A percentile compares a stretch with the other conserved stretches of the same genome.
Evolutionary conservation across 2,113 vertebrate species (phyloP).

Genomic region (Leucopsar rothschildi): DNA sequence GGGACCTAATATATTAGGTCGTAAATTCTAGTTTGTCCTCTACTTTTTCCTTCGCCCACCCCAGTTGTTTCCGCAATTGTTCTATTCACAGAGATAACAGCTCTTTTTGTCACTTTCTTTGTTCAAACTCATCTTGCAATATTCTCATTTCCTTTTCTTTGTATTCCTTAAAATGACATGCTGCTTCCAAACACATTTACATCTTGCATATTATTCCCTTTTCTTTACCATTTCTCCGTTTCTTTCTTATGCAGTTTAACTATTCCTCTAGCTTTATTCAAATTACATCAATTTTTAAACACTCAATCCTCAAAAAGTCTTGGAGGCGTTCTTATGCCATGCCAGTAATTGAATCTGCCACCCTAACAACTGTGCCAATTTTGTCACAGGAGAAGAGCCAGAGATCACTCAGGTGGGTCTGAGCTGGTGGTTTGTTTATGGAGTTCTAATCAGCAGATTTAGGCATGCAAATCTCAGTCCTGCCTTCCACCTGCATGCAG

Average conservation of each 20-base stretch:
- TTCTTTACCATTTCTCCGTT: background rate
- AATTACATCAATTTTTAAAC: background rate
- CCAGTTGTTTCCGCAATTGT: background rate
- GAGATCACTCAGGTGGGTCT: background rate
- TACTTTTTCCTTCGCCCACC: background rate
- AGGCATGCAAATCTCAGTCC: background rate
- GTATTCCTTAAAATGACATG: background rate
- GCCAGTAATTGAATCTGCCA: background rate
- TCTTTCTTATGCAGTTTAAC: background rate
- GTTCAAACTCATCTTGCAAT: background rate
- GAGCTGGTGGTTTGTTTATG: background rate
- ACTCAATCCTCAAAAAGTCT: background rate
- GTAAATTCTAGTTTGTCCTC: background rate
- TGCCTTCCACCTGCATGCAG: background rate
- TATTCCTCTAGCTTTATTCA: background rate
- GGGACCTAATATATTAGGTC: background rate
- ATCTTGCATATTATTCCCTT: background rate
- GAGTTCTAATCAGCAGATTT: background rate
- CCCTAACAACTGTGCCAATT: background rate
- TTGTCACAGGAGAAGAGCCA: background rate
- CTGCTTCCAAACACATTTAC: background rate
- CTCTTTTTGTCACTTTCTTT: background rate
- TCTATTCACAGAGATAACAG: background rate
- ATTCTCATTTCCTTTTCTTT: background rate
- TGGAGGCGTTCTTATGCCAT: background rate